phyloP scores from a whole-genome alignment of 2,888 invertebrate species.

The Lepidochrysops patricia region DNA sequence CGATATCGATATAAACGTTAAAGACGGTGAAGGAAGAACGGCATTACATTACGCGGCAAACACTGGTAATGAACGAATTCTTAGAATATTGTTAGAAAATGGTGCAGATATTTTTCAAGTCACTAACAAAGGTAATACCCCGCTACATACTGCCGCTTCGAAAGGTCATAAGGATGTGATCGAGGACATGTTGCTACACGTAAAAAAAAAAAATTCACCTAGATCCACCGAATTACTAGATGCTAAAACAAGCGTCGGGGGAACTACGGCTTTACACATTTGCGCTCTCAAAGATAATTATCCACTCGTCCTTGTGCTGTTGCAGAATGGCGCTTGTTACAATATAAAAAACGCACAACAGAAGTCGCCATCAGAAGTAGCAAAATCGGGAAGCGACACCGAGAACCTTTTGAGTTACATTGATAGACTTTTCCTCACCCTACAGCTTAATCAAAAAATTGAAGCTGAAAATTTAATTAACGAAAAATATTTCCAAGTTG shows the following conservation, averaged over 20 bases:
- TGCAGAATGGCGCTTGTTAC: slow-evolving; percentile 3
- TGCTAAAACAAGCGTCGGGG: background rate
- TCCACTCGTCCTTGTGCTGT: background rate
- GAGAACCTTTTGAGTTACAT: background rate
- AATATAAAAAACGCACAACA: slow-evolving; percentile 4
- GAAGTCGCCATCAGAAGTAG: background rate
- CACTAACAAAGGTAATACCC: background rate
- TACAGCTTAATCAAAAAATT: background rate
- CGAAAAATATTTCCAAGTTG: background rate
- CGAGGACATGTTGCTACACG: background rate
- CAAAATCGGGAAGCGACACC: background rate
- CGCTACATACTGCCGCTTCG: background rate
- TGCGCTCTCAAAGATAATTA: background rate
- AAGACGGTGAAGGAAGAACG: background rate
- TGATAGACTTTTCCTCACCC: background rate
- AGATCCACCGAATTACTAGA: background rate
- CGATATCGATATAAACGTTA: background rate
- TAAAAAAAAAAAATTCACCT: background rate
- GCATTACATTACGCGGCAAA: slow-evolving; percentile 1
- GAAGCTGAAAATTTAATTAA: background rate
- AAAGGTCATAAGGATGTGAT: background rate
- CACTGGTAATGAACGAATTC: background rate
- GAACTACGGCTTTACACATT: slow-evolving; percentile 1
- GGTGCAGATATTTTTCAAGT: background rate
- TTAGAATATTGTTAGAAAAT: background rate